Evolutionary conservation across 2,113 vertebrate genomes (phyloP), one percentile per base, ranked within the genome.

Genomic region (Dendrocopos noguchii): DNA sequence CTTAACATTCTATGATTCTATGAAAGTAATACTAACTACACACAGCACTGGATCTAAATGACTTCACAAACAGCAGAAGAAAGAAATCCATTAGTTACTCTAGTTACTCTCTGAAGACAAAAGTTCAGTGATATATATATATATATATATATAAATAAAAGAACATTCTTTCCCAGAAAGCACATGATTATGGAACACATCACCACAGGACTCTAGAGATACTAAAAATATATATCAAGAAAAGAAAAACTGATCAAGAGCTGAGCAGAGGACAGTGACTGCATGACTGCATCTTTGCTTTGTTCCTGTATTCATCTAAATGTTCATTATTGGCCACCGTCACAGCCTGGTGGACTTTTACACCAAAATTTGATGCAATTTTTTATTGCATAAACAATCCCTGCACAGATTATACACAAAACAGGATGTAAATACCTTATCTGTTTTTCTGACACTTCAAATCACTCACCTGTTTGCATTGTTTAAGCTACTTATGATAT

Each of bases 151-250:
- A 36, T 36, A 36, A 36, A 36, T 36, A 36, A 36, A 44, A 73
- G 2, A 31, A 47, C 25, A 52, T 52, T 52, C 22, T 84, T 91
- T 28, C 65, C 77, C 34, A 63, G 39, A 78, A 33, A 28, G 7
- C 53, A 79, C 47, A 27, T 39, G 81, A 81, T 29, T 75, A 29
- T 9, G 31, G 28, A 84, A 60, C 34, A 55, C 20, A 75, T 39
- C 57, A 67, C 12, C 57, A 46, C 18, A 67, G 42, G 53, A 66
- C 42, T 78, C 57, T 6, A 17, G 19, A 79, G 47, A 60, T n/a
- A 64, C 2, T 5, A 15, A 12, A 77, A 71, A 9, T 42, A 74
- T 78, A 6, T 61, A 74, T 1, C 0, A 0, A 13, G 17, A 53
- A 19, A 84, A 71, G 52, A 91, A 66, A 70, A 84, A 57, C 0